Evolutionary conservation across 2,113 vertebrate genomes (phyloP), one percentile per base, ranked within the genome.

Genomic region (Pterocles gutturalis): DNA sequence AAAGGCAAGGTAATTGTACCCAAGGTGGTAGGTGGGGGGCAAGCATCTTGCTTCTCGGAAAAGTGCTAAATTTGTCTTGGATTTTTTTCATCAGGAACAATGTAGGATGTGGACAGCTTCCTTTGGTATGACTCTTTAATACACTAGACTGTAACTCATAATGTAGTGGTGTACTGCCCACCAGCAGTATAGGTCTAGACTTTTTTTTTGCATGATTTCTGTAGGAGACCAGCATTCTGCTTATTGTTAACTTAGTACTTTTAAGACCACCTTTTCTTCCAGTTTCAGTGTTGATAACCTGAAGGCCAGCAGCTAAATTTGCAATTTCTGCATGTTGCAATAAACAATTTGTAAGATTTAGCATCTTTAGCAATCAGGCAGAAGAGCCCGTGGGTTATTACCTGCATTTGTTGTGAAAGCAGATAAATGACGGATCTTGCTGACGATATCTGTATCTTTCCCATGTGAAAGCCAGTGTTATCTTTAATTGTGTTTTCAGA

Each of bases 291-390:
- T 79, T 36, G n/a, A 36, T 57, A 76, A 90, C 75, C 25, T 91
- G 54, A 95, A 87, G 82, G 8, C 65, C 66, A 21, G 66, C 83
- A 83, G 66, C 67, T 95, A 54, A 87, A 89, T 95, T 89, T 89
- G 54, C 34, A 31, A 5, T 85, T 94, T 76, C 79, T 61, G 2
- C 83, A 80, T 65, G 49, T 49, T 88, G 21, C 51, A 89, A 8
- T 95, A 83, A 89, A 43, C 38, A 65, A 60, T 43, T 95, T 78
- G 6, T 67, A 84, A 90, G 54, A 79, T 86, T 25, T n/a, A 28
- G 5, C 17, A n/a, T 95, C 9, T 69, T 61, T 41, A 62, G 31
- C 64, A 91, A 53, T 88, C 60, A 36, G 81, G 57, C 73, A 91
- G 91, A 95, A 90, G 60, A 83, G 38, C 48, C 83, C 86, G 41